phyloP scores from a whole-genome alignment of 2,797 vertebrate genomes.

The Eurystomus glaucurus region DNA sequence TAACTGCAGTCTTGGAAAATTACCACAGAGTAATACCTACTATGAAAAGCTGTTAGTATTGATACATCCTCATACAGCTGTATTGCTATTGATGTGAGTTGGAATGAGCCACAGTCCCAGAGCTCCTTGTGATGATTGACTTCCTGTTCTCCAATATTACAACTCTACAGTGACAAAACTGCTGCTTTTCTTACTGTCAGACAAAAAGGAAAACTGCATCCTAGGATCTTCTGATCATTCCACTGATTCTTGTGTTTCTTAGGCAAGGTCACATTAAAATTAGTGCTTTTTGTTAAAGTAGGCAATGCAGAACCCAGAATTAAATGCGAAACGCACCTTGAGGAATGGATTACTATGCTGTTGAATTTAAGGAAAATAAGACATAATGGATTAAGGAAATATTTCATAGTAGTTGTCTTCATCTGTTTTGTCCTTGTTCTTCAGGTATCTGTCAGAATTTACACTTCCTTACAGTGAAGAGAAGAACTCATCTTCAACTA shows the following conservation, averaged over 20 bases:
- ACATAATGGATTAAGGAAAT: neutral
- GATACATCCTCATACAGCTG: neutral
- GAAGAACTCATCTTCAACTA: neutral
- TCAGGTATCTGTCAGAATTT: neutral
- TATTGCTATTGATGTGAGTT: neutral
- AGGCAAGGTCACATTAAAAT: neutral
- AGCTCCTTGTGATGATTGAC: neutral
- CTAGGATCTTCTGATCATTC: neutral
- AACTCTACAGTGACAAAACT: neutral
- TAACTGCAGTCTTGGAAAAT: neutral
- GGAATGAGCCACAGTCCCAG: slow-evolving; percentile 6
- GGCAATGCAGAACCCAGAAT: neutral
- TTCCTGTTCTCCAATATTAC: neutral
- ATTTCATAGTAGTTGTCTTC: neutral
- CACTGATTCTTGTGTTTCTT: neutral
- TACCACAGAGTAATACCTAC: neutral
- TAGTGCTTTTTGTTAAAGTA: neutral
- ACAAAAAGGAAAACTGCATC: neutral
- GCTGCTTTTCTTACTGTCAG: neutral
- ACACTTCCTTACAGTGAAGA: neutral
- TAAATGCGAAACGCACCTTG: neutral
- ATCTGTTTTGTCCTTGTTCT: neutral
- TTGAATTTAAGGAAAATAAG: neutral
- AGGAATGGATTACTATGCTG: neutral
- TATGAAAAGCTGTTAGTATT: neutral